Evolutionary conservation across 2,888 invertebrate species (phyloP).

Genomic region (Hyles lineata): DNA sequence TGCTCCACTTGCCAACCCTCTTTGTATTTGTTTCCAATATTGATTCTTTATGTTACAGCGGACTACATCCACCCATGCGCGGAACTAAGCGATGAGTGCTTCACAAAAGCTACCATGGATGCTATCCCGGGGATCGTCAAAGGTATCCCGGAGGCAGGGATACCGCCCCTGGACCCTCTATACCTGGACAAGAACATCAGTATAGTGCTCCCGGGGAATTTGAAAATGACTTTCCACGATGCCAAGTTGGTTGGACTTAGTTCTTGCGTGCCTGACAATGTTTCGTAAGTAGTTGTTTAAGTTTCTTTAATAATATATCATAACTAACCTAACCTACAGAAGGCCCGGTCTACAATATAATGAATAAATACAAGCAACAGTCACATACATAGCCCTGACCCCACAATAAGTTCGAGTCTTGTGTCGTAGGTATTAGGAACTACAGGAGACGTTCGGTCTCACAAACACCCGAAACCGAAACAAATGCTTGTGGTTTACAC

Average conservation of each 20-base stretch:
- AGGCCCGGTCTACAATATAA: too few relatives aligned
- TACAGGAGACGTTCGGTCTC: too few relatives aligned
- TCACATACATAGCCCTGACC: too few relatives aligned
- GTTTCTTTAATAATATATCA: conserved; percentile 3
- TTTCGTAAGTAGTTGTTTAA: conserved; percentile 67
- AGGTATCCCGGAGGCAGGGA: conserved; percentile 75
- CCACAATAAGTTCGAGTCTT: too few relatives aligned
- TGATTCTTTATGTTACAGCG: conserved; percentile 52
- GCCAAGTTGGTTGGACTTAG: conserved; percentile 72
- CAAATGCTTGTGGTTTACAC: too few relatives aligned
- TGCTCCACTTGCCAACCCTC: too few relatives aligned
- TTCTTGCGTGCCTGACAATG: conserved; percentile 74
- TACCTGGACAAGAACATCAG: conserved; percentile 73
- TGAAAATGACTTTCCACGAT: conserved; percentile 79
- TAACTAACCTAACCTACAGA: too few relatives aligned
- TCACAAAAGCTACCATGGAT: conserved; percentile 75
- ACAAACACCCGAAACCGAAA: too few relatives aligned
- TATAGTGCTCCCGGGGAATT: conserved; percentile 73
- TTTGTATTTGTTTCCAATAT: too few relatives aligned
- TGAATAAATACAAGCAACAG: too few relatives aligned
- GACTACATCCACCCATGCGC: conserved; percentile 78
- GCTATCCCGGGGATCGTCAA: conserved; percentile 77
- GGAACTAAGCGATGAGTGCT: conserved; percentile 75
- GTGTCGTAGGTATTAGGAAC: too few relatives aligned
- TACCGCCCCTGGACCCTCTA: conserved; percentile 72